Base-by-base conservation (phyloP, 2,888 invertebrate genomes). In the Melinopterus prodromus region DNA sequence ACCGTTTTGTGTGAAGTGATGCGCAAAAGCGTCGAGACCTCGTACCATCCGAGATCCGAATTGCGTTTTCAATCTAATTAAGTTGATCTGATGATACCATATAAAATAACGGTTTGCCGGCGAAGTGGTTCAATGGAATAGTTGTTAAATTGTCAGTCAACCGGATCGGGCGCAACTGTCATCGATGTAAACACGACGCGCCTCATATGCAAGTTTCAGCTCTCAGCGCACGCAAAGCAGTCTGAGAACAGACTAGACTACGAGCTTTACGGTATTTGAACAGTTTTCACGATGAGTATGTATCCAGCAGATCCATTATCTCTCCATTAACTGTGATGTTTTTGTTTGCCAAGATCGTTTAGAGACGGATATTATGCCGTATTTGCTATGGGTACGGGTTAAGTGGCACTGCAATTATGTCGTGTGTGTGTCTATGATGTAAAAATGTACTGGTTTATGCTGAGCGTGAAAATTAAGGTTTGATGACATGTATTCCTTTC, bases 1-100 rank as follows among this genome's bases (percentile, higher is more conserved):
- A 53, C 53, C 7, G 9, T 53, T 53, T 53, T 7, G 53, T 1
- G 12, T 53, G 53, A 7, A 9, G 9, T 12, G 53, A 53, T 53
- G 53, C 53, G 53, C 53, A 53, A 53, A 7, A 53, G 53, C 53
- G 53, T 1, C 7, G 12, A 53, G 12, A 9, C 53, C 5, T 1
- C 53, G 9, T 7, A 53, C 53, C 53, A 53, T 53, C 53, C 12
- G 12, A 53, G 53, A 53, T 26, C 3, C 26, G 26, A 26, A 26
- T 53, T 53, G 53, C 53, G 53, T 71, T 69, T 72, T 72, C 78
- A 69, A 71, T 78, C 74, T 71, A 78, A 78, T 78, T 78, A 78
- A 72, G 15, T 71, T 71, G 70, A 78, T 78, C 74, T 38, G 78
- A 78, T 74, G 72, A 71, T 74, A 74, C 72, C 71, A 71, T 70